Percentiles rank a stretch among this genome's conserved stretches.
Conservation (phyloP, 2,888 invertebrate genomes). For the Phaedon cochleariae region DNA sequence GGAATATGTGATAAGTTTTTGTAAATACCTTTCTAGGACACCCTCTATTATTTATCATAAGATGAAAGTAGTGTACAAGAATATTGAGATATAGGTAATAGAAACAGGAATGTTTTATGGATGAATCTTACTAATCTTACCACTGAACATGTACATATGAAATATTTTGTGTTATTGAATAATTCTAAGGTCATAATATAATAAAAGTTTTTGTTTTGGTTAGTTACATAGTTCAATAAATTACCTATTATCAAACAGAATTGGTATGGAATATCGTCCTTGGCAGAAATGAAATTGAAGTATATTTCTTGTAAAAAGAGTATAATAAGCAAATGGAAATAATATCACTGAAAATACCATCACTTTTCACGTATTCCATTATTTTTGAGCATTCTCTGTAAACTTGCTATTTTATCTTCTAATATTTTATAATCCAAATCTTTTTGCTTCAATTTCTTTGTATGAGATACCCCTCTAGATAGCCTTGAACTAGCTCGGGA, state of each 20-base stretch:
- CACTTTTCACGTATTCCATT: slow-evolving; percentile 34
- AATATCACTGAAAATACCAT: slow-evolving; percentile 12
- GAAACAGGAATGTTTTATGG: too few relatives aligned
- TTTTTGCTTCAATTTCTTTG: slow-evolving; percentile 36
- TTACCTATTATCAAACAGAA: too few relatives aligned
- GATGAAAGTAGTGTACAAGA: background rate
- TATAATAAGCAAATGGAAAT: slow-evolving; percentile 1
- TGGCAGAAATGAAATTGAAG: too few relatives aligned
- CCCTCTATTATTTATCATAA: too few relatives aligned
- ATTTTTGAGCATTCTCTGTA: slow-evolving; percentile 59
- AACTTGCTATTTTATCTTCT: slow-evolving; percentile 59
- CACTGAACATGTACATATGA: background rate
- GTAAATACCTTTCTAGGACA: too few relatives aligned
- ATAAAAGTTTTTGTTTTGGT: background rate
- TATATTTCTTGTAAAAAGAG: slow-evolving; percentile 1
- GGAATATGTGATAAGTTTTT: too few relatives aligned
- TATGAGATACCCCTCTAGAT: slow-evolving; percentile 26
- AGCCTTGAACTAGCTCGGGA: slow-evolving; percentile 39
- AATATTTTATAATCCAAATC: slow-evolving; percentile 58
- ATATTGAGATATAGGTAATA: background rate
- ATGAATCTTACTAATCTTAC: too few relatives aligned
- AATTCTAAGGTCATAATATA: background rate
- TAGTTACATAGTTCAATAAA: background rate
- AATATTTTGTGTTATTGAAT: background rate
- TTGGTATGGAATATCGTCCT: too few relatives aligned